Evolutionary conservation across 2,888 invertebrate genomes (phyloP).

Genomic region (Troides helena): DNA sequence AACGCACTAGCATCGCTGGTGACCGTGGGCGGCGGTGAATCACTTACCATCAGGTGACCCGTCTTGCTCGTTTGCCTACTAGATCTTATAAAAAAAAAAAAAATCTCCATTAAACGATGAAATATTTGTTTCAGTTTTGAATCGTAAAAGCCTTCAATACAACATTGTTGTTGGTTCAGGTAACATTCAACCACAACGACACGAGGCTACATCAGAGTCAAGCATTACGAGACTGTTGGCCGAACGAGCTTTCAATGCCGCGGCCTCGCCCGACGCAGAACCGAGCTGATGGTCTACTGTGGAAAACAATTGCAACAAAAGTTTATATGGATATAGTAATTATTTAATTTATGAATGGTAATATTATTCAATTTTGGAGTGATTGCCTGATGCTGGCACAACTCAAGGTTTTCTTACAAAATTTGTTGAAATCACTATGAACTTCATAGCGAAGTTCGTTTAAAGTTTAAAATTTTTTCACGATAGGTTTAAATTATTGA

Average conservation of each 20-base stretch:
- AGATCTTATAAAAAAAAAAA: no score
- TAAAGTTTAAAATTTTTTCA: no score
- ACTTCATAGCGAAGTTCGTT: no score
- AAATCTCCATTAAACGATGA: neutral
- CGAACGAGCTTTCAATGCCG: slow-evolving; percentile 13
- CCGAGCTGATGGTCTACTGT: slow-evolving; percentile 1
- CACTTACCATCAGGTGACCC: no score
- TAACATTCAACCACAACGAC: slow-evolving; percentile 14
- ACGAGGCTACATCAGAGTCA: slow-evolving; percentile 10
- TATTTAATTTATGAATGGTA: slow-evolving; percentile 11
- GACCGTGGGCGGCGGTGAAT: no score
- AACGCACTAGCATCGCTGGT: no score
- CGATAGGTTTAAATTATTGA: no score
- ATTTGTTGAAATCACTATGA: neutral
- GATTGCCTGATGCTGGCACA: neutral
- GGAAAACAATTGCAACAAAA: slow-evolving; percentile 19
- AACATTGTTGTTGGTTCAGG: slow-evolving; percentile 12
- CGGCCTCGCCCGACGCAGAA: slow-evolving; percentile 21
- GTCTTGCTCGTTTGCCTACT: no score
- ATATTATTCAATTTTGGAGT: no score
- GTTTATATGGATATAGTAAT: slow-evolving; percentile 10
- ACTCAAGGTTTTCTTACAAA: slow-evolving; percentile 9
- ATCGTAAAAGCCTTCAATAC: neutral
- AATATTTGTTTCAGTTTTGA: neutral
- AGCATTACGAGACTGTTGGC: slow-evolving; percentile 10